These are phyloP conservation scores for Chaitophorus viminalis DNA, from an alignment of 2,888 invertebrate species.

Conservation along the genomic window DNA sequence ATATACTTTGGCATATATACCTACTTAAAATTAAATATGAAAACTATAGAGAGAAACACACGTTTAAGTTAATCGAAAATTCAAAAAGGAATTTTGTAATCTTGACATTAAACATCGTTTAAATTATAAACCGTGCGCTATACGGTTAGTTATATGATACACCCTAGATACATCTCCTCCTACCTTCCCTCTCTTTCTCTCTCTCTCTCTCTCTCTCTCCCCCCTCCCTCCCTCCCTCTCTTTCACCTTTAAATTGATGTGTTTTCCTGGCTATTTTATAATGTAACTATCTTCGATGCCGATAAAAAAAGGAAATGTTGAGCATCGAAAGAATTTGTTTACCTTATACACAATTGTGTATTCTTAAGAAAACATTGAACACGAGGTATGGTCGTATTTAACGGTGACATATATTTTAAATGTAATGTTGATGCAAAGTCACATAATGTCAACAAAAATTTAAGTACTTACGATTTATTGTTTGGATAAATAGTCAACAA, in stretches of 20 bases:
- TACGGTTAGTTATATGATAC: background rate
- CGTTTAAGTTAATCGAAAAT: background rate
- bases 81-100: background rate
- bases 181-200: too few relatives aligned
- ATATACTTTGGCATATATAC: background rate
- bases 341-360: too few relatives aligned
- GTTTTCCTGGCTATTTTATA: background rate
- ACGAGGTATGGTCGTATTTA: background rate
- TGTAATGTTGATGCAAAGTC: conserved; percentile 11
- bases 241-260: too few relatives aligned
- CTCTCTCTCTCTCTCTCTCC: background rate
- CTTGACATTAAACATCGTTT: background rate
- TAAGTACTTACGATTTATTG: conserved; percentile 20
- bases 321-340: background rate
- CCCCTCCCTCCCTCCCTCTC: too few relatives aligned
- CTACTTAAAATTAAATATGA: conserved; percentile 5
- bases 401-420: background rate
- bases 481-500: background rate
- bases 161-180: background rate
- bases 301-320: background rate
- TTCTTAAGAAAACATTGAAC: background rate
- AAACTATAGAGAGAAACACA: background rate
- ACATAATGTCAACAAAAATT: conserved; percentile 18
- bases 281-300: background rate
- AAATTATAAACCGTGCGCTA: background rate